Conservation (phyloP, 1,140 invertebrate genomes). For the Phthorimaea operculella region DNA sequence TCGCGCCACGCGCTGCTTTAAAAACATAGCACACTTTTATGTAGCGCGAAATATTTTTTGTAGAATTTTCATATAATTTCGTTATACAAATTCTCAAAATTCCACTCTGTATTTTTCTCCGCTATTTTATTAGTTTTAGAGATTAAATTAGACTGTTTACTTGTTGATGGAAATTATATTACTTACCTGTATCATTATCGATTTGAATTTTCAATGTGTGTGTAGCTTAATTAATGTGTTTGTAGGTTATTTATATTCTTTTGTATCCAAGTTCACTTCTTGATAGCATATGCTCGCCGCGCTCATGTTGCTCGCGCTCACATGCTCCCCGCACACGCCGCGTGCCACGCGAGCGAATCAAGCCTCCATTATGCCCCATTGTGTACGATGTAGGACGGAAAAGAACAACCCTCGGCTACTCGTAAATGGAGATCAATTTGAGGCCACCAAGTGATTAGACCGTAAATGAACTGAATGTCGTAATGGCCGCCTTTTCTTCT, state of each 20-base stretch:
- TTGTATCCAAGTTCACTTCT: conserved; percentile 15
- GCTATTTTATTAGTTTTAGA: too few relatives aligned
- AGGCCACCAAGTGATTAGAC: not conserved
- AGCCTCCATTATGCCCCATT: conserved; percentile 2
- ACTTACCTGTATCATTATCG: too few relatives aligned
- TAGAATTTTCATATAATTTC: too few relatives aligned
- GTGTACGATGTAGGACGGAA: conserved; percentile 1
- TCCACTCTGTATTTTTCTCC: too few relatives aligned
- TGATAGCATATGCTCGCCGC: conserved; percentile 5
- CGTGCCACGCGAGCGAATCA: conserved; percentile 13
- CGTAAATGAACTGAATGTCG: not conserved
- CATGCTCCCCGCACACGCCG: conserved; percentile 13
- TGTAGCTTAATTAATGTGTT: conserved; percentile 49
- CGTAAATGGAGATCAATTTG: conserved; percentile 6
- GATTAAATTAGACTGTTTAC: too few relatives aligned
- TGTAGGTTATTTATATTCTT: conserved; percentile 55
- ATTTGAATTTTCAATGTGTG: too few relatives aligned
- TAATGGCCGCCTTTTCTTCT: not conserved
- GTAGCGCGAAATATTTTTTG: too few relatives aligned
- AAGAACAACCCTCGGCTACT: not conserved
- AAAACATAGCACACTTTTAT: too few relatives aligned
- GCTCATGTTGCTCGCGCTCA: conserved; percentile 3
- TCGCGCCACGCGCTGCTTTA: too few relatives aligned
- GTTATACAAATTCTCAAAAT: too few relatives aligned
- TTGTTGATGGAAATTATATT: too few relatives aligned